phyloP scores from a whole-genome alignment of 2,888 invertebrate genomes.

The Agrochola litura region DNA sequence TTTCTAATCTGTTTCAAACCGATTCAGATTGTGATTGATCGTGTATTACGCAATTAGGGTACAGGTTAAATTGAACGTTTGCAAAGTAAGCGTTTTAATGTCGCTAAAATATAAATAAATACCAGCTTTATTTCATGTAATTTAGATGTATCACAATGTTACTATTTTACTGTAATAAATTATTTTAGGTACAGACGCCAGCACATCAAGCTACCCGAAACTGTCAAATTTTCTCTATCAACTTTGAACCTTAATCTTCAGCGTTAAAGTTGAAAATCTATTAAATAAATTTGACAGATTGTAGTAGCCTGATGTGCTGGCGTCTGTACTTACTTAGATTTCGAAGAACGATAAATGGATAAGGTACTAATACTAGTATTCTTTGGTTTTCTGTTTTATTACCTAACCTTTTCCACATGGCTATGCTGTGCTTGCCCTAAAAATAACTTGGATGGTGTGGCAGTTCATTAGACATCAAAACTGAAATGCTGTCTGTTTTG shows the following conservation, averaged over 20 bases:
- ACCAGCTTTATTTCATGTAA: neutral
- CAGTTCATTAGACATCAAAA: neutral
- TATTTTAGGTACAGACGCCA: constrained; percentile 42
- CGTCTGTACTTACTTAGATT: no score
- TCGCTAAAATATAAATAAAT: neutral
- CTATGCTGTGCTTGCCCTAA: neutral
- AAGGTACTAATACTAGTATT: constrained; percentile 37
- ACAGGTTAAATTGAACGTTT: neutral
- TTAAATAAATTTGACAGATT: no score
- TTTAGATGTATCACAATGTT: neutral
- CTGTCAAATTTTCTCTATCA: no score
- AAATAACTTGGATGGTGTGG: neutral
- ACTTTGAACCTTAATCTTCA: no score
- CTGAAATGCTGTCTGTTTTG: neutral
- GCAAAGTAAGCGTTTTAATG: neutral
- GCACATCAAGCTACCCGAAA: no score
- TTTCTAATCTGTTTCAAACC: no score
- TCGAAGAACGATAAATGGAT: constrained; percentile 43
- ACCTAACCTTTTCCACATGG: neutral
- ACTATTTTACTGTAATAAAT: constrained; percentile 15
- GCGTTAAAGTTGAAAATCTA: no score
- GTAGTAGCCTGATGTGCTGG: no score
- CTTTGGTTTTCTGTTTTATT: constrained; percentile 36
- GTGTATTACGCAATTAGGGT: no score
- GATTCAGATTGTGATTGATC: no score